phyloP scores from a whole-genome alignment of 2,113 vertebrate species.

The Antechinus stuartii region DNA sequence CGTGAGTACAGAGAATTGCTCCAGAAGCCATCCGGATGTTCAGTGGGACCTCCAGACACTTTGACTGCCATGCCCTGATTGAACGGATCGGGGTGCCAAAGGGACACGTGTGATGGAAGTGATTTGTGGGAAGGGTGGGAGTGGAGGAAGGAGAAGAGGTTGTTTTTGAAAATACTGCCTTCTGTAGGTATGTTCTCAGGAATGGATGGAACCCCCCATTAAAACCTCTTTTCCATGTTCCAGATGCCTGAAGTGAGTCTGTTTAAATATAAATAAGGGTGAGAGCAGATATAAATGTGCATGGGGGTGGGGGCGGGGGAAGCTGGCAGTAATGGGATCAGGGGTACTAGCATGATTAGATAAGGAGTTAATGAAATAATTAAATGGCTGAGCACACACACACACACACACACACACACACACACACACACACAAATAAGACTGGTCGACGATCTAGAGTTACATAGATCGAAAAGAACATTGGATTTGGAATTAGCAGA shows the following conservation, averaged over 20 bases:
- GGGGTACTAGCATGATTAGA: not conserved
- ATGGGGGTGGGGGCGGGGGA: accelerated
- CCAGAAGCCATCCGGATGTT: not conserved
- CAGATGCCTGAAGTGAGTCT: not conserved
- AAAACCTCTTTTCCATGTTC: not conserved
- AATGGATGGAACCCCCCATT: not conserved
- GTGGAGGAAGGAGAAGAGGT: not conserved
- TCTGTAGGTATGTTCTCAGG: not conserved
- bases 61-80: not conserved
- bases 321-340: not conserved
- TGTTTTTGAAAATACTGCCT: not conserved
- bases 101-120: not conserved
- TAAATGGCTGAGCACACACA: not conserved
- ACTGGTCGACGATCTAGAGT: not conserved
- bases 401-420: too few species aligned
- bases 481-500: not conserved
- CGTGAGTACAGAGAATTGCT: accelerated
- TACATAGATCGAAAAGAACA: not conserved
- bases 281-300: accelerated
- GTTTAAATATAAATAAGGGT: not conserved
- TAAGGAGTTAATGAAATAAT: not conserved
- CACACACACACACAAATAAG: not conserved
- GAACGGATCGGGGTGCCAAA: not conserved
- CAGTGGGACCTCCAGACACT: conserved; percentile 15
- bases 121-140: not conserved